Conservation (phyloP, 2,797 vertebrate species). For the Muscicapa striata region DNA sequence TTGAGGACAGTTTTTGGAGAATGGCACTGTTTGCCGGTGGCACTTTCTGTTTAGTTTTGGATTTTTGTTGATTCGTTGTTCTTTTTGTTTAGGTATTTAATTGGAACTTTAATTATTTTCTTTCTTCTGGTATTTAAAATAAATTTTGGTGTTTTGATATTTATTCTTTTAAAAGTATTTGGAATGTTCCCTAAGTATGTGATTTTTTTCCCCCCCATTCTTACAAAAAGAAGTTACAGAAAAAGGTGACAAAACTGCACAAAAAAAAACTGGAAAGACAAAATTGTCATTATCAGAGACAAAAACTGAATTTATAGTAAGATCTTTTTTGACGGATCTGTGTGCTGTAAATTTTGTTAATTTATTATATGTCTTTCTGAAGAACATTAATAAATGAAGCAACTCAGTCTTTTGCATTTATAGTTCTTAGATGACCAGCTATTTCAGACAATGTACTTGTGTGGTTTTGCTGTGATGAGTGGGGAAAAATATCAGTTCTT, state of each 20-base stretch:
- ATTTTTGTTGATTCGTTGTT: background rate
- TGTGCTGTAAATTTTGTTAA: background rate
- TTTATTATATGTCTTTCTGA: background rate
- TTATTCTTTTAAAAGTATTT: background rate
- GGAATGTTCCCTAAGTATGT: background rate
- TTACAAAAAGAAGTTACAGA: background rate
- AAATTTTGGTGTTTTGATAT: background rate
- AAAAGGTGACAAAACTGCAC: background rate
- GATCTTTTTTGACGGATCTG: background rate
- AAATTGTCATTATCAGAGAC: background rate
- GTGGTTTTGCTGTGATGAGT: background rate
- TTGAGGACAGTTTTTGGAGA: background rate
- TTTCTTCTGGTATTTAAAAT: background rate
- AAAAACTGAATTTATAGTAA: background rate
- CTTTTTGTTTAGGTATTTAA: background rate
- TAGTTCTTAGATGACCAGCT: background rate
- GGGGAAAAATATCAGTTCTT: background rate
- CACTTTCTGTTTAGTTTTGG: background rate
- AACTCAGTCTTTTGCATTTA: background rate
- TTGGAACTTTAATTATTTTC: background rate
- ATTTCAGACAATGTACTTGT: background rate
- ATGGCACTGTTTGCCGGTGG: background rate
- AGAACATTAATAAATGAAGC: background rate
- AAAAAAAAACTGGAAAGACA: background rate
- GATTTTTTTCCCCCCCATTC: background rate